These are phyloP conservation scores for Tethea ocularis DNA, from an alignment of 2,888 invertebrate species.

Conservation along the genomic window DNA sequence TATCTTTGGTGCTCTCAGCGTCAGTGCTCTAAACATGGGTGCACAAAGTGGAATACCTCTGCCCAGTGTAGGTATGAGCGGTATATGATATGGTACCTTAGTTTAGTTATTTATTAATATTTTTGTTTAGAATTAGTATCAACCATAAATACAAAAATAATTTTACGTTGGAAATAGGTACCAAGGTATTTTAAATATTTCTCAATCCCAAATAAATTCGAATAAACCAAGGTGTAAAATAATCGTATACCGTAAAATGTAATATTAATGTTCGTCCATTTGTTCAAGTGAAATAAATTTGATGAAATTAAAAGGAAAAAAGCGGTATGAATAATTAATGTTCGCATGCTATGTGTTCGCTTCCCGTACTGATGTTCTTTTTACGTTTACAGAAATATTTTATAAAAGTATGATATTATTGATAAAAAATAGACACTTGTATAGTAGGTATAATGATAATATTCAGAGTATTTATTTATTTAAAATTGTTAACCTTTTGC, in stretches of 20 bases:
- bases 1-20: too few species aligned
- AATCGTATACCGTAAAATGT: conserved; percentile 58
- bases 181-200: background rate
- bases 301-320: conserved; percentile 68
- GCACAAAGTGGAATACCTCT: too few species aligned
- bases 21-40: too few species aligned
- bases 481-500: too few species aligned
- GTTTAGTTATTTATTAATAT: too few species aligned
- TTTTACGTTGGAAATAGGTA: background rate
- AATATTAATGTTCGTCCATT: conserved; percentile 63
- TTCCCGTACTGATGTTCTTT: conserved; percentile 25
- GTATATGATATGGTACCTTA: too few species aligned
- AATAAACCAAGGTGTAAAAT: conserved; percentile 35
- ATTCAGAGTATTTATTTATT: background rate
- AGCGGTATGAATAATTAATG: conserved; percentile 52
- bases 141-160: background rate
- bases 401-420: background rate
- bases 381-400: background rate
- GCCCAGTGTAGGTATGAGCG: too few species aligned
- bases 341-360: conserved; percentile 45
- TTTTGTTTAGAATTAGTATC: background rate
- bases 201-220: conserved; percentile 1
- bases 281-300: conserved; percentile 70
- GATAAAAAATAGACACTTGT: too few species aligned
- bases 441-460: too few species aligned